These are phyloP conservation scores for Dipodomys merriami DNA, from an alignment of 2,113 vertebrate genomes.

Conservation along the genomic window DNA sequence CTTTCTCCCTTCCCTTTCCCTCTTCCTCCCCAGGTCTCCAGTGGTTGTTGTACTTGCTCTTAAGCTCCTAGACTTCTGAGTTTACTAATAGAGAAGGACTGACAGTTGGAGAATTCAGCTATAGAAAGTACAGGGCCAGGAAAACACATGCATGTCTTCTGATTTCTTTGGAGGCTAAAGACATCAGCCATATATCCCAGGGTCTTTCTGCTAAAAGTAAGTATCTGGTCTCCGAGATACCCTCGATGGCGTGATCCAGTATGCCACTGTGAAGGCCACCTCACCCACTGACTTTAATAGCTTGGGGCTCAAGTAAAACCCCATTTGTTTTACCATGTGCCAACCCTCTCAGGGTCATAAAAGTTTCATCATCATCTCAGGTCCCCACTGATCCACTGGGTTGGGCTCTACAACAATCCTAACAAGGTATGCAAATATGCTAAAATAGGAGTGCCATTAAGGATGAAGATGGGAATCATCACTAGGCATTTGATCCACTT, in stretches of 20 bases:
- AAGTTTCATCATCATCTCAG: not conserved
- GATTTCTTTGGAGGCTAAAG: not conserved
- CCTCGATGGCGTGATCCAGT: not conserved
- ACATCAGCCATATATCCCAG: not conserved
- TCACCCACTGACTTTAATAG: too few relatives aligned
- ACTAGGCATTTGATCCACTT: not conserved
- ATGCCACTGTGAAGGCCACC: not conserved
- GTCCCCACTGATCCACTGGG: too few relatives aligned
- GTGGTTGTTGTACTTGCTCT: not conserved
- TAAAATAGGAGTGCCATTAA: not conserved
- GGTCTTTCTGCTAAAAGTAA: not conserved
- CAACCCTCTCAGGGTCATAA: not conserved
- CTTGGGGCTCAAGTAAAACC: not conserved
- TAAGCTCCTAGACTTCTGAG: not conserved
- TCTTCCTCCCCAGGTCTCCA: not conserved
- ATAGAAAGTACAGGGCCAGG: not conserved
- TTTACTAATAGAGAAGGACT: not conserved
- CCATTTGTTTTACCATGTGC: not conserved
- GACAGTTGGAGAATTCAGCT: not conserved
- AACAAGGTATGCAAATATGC: rapidly evolving
- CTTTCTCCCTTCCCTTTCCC: not conserved
- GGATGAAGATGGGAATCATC: not conserved
- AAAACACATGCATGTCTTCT: not conserved
- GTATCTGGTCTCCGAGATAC: not conserved
- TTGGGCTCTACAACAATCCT: not conserved